phyloP scores from a whole-genome alignment of 2,888 invertebrate species.

The Amphipoea lucens region DNA sequence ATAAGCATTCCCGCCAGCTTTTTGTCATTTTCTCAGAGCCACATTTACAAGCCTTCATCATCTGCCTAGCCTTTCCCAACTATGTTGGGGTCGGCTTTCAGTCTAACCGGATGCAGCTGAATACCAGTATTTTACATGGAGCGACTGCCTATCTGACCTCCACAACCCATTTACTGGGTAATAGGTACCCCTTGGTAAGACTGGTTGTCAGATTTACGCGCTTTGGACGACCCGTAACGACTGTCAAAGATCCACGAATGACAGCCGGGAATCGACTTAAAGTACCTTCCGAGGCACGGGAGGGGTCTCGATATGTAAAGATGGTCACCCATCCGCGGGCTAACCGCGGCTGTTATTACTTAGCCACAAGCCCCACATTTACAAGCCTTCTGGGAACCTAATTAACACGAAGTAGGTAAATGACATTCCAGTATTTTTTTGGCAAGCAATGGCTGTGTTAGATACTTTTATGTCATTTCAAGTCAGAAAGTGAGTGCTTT shows the following conservation, averaged over 20 bases:
- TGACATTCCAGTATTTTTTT: neutral
- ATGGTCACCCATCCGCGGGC: neutral
- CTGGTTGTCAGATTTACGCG: too few species aligned
- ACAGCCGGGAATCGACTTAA: neutral
- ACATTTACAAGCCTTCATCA: neutral
- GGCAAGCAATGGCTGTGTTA: neutral
- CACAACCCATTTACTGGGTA: too few species aligned
- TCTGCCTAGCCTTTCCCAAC: too few species aligned
- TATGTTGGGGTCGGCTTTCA: too few species aligned
- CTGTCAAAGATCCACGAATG: neutral
- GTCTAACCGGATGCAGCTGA: too few species aligned
- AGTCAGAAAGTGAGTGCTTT: constrained; percentile 17
- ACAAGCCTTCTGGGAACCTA: neutral
- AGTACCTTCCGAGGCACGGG: neutral
- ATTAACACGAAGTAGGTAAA: neutral
- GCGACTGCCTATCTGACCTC: too few species aligned
- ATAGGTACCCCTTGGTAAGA: too few species aligned
- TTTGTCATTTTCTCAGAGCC: neutral
- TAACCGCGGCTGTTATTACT: too few species aligned
- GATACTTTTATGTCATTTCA: neutral
- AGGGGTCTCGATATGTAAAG: neutral
- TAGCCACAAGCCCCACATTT: neutral
- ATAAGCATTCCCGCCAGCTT: neutral
- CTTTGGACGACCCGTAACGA: neutral
- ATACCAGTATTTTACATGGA: too few species aligned